Percentiles rank a stretch among this genome's conserved stretches.
Evolutionary conservation across 2,797 vertebrate species (phyloP).

Genomic region (Acanthis flammea): DNA sequence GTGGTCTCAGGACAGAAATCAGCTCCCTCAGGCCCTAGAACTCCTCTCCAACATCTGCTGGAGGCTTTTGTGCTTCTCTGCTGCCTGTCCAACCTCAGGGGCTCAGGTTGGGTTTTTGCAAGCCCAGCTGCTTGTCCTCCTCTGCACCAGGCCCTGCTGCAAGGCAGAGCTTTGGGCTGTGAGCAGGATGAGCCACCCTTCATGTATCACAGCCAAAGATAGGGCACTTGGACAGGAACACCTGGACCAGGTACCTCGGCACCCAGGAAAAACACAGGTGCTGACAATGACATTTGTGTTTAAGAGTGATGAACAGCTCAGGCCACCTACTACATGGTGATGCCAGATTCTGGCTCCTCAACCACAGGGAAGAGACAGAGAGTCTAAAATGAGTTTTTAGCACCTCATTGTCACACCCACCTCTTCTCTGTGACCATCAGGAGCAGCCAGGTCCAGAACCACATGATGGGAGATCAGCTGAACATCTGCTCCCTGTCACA

Average conservation of each 20-base stretch:
- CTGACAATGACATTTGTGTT: neutral
- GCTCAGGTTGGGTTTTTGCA: neutral
- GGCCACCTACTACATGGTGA: neutral
- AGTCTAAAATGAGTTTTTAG: too few relatives aligned
- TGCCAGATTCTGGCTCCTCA: neutral
- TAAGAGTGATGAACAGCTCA: neutral
- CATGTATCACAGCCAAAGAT: neutral
- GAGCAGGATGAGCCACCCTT: neutral
- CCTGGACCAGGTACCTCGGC: neutral
- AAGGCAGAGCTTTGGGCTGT: neutral
- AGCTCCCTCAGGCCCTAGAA: neutral
- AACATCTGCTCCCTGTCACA: neutral
- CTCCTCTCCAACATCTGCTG: neutral
- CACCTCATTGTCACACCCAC: neutral
- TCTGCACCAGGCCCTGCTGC: neutral
- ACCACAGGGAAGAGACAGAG: neutral
- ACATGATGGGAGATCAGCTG: neutral
- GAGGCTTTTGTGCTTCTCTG: neutral
- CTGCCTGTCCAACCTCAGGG: neutral
- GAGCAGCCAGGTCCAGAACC: neutral
- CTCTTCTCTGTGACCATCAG: neutral
- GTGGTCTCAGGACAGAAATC: neutral
- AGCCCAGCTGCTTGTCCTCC: neutral
- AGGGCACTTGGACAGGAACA: neutral
- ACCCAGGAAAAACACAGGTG: neutral